A percentile compares a stretch with the other conserved stretches of the same genome.
phyloP scores from a whole-genome alignment of 2,888 invertebrate genomes.

The Aleiodes testaceus region DNA sequence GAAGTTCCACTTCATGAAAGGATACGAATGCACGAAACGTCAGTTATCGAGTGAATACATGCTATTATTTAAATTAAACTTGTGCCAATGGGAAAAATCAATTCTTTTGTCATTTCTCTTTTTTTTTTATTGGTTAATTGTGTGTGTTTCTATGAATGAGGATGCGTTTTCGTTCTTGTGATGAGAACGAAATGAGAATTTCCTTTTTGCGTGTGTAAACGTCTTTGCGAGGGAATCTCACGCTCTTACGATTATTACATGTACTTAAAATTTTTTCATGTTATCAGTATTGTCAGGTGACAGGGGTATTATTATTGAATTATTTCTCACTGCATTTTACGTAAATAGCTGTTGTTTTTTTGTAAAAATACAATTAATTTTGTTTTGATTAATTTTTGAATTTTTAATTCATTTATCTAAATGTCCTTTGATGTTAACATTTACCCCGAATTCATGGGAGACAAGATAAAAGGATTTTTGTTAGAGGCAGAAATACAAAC shows the following conservation, averaged over 20 bases:
- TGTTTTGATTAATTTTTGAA: not conserved
- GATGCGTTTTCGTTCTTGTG: not conserved
- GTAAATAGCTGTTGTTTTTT: not conserved
- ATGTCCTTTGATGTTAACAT: not conserved
- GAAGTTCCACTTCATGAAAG: not conserved
- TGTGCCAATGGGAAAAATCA: not conserved
- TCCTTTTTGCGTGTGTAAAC: constrained; percentile 5
- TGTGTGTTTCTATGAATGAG: not conserved
- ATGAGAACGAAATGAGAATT: too few species aligned
- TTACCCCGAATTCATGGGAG: not conserved
- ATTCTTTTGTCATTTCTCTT: not conserved
- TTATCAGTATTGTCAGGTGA: not conserved
- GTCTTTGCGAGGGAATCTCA: constrained; percentile 10
- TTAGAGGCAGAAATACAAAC: constrained; percentile 12
- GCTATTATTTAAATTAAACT: not conserved
- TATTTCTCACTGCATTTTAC: not conserved
- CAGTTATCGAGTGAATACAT: not conserved
- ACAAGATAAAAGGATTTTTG: too few species aligned
- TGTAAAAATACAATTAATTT: not conserved
- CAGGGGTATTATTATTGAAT: not conserved
- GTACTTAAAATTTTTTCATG: not conserved
- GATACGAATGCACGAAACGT: not conserved
- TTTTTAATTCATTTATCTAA: too few species aligned
- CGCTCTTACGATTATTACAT: constrained; percentile 10
- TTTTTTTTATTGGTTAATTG: too few species aligned